Conservation (phyloP, 2,888 invertebrate genomes). For the Schizotus pectinicornis region DNA sequence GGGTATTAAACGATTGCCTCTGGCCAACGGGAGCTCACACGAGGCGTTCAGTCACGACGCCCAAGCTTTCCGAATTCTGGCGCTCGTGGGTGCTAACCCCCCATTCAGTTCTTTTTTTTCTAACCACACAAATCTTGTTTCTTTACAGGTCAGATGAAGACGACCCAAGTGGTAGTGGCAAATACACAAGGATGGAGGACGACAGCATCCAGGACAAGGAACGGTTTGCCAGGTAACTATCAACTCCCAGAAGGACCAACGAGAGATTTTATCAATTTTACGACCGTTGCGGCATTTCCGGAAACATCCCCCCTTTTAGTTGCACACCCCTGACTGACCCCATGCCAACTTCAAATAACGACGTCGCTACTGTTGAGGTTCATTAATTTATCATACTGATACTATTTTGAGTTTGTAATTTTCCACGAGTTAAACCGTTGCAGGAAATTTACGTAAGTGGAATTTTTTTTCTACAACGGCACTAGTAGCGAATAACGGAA, state of each 20-base stretch:
- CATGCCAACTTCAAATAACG: too few species aligned
- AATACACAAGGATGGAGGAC: conserved; percentile 90
- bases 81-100: conserved; percentile 25
- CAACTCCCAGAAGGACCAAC: conserved; percentile 38
- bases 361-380: too few species aligned
- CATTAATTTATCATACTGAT: too few species aligned
- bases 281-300: neutral
- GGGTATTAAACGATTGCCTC: conserved; percentile 29
- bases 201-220: conserved; percentile 96
- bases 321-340: neutral
- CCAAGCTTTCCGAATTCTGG: conserved; percentile 17
- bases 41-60: conserved; percentile 26
- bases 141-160: conserved; percentile 81
- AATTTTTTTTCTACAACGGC: too few species aligned
- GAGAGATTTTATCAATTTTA: neutral
- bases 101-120: conserved; percentile 5
- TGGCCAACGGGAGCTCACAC: conserved; percentile 30
- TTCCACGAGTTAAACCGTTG: too few species aligned
- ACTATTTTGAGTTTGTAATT: too few species aligned
- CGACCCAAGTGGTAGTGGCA: conserved; percentile 78
- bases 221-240: conserved; percentile 88
- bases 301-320: too few species aligned
- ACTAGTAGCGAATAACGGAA: too few species aligned
- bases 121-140: neutral
- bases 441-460: too few species aligned